Conservation (phyloP, 2,113 vertebrate genomes). For the Carlito syrichta region DNA sequence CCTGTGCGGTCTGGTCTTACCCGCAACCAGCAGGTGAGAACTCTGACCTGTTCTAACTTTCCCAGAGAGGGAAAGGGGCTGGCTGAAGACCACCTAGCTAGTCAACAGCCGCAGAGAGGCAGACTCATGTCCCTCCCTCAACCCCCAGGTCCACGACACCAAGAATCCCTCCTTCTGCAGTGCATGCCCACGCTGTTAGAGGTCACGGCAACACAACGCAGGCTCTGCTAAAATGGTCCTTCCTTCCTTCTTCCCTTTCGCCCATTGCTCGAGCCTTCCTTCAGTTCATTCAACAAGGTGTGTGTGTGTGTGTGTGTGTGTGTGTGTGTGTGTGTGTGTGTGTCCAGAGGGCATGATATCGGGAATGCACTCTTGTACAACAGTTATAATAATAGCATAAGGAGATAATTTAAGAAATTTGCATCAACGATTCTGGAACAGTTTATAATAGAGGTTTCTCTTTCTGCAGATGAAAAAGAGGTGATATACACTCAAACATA, state of each 20-base stretch:
- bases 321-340: no score
- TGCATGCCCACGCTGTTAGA: no score
- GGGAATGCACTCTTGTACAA: background rate
- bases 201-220: accelerated
- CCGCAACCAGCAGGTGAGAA: background rate
- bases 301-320: no score
- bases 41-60: no score
- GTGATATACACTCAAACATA: background rate
- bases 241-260: background rate
- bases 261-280: background rate
- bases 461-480: background rate
- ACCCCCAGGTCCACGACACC: background rate
- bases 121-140: background rate
- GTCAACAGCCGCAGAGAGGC: background rate
- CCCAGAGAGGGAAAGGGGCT: background rate
- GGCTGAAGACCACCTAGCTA: background rate
- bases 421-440: background rate
- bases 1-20: background rate
- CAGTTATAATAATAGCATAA: background rate
- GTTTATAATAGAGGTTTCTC: background rate
- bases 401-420: background rate
- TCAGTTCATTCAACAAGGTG: background rate
- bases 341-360: background rate
- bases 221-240: background rate
- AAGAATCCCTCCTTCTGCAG: background rate